phyloP scores from a whole-genome alignment of 2,113 vertebrate species.

The Andinoacara biseriatus region DNA sequence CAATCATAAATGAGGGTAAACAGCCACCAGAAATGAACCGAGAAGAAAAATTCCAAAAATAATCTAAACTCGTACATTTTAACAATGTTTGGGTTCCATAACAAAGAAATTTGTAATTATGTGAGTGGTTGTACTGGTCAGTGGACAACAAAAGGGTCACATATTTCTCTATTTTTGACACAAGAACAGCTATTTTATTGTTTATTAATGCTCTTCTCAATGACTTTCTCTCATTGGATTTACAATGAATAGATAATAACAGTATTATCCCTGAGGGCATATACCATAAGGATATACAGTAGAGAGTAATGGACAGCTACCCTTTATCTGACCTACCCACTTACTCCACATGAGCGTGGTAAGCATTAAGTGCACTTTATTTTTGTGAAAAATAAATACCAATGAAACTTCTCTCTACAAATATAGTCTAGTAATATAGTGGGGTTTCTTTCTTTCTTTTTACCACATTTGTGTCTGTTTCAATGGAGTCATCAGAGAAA shows the following conservation, averaged over 20 bases:
- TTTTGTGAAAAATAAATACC: not conserved
- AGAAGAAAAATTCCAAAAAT: not conserved
- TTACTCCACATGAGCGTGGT: not conserved
- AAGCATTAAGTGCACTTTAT: not conserved
- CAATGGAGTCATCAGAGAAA: constrained; percentile 80
- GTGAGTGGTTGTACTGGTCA: not conserved
- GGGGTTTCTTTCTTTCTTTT: constrained; percentile 35
- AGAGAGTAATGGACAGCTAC: constrained; percentile 18
- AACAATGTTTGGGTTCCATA: not conserved
- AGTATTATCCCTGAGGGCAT: constrained; percentile 23
- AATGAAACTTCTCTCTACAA: not conserved
- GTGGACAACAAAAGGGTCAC: not conserved
- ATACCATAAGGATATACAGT: constrained; percentile 28
- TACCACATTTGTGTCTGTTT: constrained; percentile 97
- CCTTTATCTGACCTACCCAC: constrained; percentile 19
- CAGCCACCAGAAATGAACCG: not conserved
- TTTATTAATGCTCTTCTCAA: constrained; percentile 44
- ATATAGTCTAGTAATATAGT: not conserved
- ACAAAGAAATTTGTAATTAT: not conserved
- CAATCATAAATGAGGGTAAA: not conserved
- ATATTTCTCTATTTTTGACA: not conserved
- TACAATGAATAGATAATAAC: constrained; percentile 52
- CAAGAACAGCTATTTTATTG: constrained; percentile 63
- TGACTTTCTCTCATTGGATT: constrained; percentile 2
- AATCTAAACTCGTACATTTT: not conserved